Base-by-base conservation (phyloP, 64 coral and sea anemone species). In the Orbicella faveolata region DNA sequence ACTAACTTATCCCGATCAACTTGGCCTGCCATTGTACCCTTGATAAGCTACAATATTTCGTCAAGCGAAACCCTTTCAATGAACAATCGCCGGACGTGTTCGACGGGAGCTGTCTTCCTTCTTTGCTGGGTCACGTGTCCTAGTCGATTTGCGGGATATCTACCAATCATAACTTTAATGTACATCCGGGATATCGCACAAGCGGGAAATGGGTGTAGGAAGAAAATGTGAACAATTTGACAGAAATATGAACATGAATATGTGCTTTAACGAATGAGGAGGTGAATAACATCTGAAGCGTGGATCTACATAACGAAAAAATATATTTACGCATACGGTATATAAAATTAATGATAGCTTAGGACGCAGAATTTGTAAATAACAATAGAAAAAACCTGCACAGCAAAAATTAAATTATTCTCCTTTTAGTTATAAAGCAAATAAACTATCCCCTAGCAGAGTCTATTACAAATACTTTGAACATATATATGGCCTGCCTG, bases 1-100 rank as follows among this genome's bases (percentile, higher is more conserved):
- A 96, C 84, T 80, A 81, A 33, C 90, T 81, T 90, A 81, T 79
- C 73, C 25, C 21, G 52, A 74, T 62, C 83, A 74, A 52, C 16
- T 20, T 20, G 66, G 25, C 11, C 25, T 70, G 21, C 21, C 67
- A 70, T 11, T 23, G 9, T 16, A 16, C 55, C 65, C 59, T 30
- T n/a, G 9, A n/a, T 51, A 69, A 68, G 14, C 44, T 64, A 52
- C 17, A 69, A 44, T 30, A 6, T 14, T 11, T 33, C 44, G 20
- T n/a, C 34, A 39, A 41, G 18, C 12, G 18, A 57, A 44, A 79
- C 34, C 37, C 15, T 20, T 48, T 48, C 44, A 48, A 13, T 36
- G 10, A 51, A 51, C n/a, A 44, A 51, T 44, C 52, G 23, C 17
- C 19, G 2, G 52, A 79, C 30, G 20, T 20, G 10, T 19, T 81